These are phyloP conservation scores for Eupsittula cactorum DNA, from an alignment of 2,113 vertebrate species.

Conservation along the genomic window DNA sequence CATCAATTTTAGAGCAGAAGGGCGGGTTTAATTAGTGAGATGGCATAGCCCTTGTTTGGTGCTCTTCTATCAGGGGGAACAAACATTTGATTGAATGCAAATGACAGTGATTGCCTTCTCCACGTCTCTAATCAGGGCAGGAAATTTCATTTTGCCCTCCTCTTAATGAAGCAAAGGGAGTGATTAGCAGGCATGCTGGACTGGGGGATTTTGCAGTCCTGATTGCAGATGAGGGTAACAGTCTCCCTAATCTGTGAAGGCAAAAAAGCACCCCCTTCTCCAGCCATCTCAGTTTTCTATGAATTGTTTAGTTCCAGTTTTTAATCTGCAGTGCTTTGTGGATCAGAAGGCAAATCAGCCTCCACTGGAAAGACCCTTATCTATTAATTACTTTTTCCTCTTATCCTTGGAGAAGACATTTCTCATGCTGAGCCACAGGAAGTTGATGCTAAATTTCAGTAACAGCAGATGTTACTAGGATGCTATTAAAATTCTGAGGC, in stretches of 20 bases:
- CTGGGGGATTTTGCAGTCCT: background rate
- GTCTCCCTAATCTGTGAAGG: background rate
- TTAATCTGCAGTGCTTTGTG: background rate
- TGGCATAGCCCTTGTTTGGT: background rate
- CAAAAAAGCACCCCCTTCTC: background rate
- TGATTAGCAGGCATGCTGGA: background rate
- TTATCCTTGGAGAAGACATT: background rate
- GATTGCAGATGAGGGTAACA: background rate
- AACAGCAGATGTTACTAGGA: background rate
- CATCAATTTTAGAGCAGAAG: constrained; percentile 40
- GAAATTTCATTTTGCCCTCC: background rate
- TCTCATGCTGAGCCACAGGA: background rate
- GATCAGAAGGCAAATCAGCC: constrained; percentile 10
- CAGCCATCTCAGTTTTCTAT: background rate
- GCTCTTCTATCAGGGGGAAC: background rate
- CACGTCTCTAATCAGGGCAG: background rate
- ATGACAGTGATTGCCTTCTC: constrained; percentile 7
- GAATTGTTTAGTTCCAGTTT: background rate
- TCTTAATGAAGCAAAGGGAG: background rate
- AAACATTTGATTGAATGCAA: constrained; percentile 25
- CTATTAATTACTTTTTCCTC: constrained; percentile 48
- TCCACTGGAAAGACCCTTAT: constrained; percentile 14
- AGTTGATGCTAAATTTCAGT: background rate
- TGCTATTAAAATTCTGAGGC: background rate
- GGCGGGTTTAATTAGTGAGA: constrained; percentile 43